Evolutionary conservation across 2,797 vertebrate genomes (phyloP).

Genomic region (Pelochelys cantorii): DNA sequence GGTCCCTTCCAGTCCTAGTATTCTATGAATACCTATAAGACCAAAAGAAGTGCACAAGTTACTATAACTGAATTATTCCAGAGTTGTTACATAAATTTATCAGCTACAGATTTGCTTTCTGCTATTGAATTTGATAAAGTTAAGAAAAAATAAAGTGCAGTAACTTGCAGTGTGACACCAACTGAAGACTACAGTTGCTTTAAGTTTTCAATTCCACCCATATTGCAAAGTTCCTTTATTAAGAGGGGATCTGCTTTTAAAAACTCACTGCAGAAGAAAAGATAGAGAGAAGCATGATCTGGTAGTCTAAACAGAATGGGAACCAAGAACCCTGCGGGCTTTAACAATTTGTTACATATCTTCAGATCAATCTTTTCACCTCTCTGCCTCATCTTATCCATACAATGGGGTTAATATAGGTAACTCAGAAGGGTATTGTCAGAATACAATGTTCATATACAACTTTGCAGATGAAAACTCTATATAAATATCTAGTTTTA

Average conservation of each 20-base stretch:
- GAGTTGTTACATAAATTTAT: conserved; percentile 1
- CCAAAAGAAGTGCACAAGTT: conserved; percentile 44
- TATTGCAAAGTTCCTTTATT: no score
- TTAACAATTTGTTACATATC: background rate
- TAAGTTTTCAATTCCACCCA: conserved; percentile 13
- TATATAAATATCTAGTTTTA: background rate
- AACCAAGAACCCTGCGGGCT: conserved; percentile 21
- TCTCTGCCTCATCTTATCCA: background rate
- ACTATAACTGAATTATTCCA: conserved; percentile 33
- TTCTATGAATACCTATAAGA: background rate
- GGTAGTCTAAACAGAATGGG: background rate
- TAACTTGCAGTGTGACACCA: conserved; percentile 41
- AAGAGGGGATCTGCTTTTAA: no score
- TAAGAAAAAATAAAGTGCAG: conserved; percentile 55
- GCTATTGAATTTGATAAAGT: conserved; percentile 5
- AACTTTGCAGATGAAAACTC: background rate
- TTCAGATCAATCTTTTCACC: background rate
- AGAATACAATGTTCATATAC: background rate
- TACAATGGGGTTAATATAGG: background rate
- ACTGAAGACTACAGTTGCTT: conserved; percentile 12
- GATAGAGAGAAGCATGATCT: no score
- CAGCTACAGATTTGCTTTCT: conserved; percentile 26
- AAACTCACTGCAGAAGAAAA: background rate
- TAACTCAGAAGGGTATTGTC: background rate
- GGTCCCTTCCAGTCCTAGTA: no score